Percentiles rank a stretch among this genome's conserved stretches.
Evolutionary conservation across 2,797 vertebrate species (phyloP).

Genomic region (Leuciscus waleckii): DNA sequence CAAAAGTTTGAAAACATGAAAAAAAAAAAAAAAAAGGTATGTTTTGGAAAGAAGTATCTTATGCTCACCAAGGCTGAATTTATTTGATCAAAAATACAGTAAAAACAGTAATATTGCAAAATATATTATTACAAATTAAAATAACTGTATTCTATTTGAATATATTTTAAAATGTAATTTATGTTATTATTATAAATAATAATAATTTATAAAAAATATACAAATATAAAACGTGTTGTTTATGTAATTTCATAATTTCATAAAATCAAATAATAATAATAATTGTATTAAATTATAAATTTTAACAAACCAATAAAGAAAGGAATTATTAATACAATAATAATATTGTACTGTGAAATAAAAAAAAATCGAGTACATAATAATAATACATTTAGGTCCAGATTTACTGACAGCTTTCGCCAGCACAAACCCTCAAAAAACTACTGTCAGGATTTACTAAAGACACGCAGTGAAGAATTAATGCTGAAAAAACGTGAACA

Average conservation of each 20-base stretch:
- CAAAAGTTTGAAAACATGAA: not conserved
- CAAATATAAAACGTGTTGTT: not conserved
- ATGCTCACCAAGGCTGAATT: not conserved
- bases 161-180: not conserved
- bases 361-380: not conserved
- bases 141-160: not conserved
- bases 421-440: too few relatives aligned
- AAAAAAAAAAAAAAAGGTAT: too few relatives aligned
- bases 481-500: too few relatives aligned
- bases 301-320: not conserved
- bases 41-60: not conserved
- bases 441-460: too few relatives aligned
- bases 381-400: too few relatives aligned
- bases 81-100: not conserved
- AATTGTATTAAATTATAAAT: not conserved
- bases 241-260: not conserved
- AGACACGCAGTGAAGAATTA: too few relatives aligned
- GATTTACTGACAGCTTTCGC: too few relatives aligned
- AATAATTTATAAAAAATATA: not conserved
- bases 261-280: not conserved
- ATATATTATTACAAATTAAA: not conserved
- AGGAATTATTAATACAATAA: not conserved
- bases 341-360: not conserved
- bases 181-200: not conserved
- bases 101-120: not conserved